phyloP scores from a whole-genome alignment of 2,113 vertebrate species.

The Salvelinus sp. region DNA sequence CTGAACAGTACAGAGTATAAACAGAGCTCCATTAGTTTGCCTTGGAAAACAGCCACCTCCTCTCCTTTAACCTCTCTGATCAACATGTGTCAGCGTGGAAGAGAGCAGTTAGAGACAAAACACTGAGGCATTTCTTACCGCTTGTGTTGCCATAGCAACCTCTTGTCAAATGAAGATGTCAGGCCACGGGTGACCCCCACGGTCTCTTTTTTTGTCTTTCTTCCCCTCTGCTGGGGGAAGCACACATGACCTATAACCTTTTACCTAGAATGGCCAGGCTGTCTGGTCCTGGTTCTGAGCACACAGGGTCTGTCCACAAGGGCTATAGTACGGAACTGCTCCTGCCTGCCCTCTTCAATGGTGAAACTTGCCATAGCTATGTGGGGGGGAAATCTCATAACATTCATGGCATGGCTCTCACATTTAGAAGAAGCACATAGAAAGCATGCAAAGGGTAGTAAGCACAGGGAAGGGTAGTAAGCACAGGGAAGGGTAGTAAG shows the following conservation, averaged over 20 bases:
- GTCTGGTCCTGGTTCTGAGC: neutral
- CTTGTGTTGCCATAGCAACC: conserved; percentile 43
- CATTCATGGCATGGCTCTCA: too few species aligned
- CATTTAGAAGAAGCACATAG: too few species aligned
- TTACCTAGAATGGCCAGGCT: conserved; percentile 9
- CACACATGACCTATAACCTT: conserved; percentile 19
- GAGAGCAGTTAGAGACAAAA: neutral
- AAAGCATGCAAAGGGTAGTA: too few species aligned
- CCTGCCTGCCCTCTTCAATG: neutral
- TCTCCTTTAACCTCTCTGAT: conserved; percentile 14
- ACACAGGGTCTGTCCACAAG: neutral
- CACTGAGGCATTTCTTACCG: conserved; percentile 20
- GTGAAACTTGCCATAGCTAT: too few species aligned
- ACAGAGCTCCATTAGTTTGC: conserved; percentile 4
- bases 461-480: too few species aligned
- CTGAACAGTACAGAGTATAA: neutral
- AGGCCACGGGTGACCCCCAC: neutral
- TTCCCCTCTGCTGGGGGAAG: conserved; percentile 1
- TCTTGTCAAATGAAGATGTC: conserved; percentile 11
- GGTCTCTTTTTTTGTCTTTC: neutral
- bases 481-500: too few species aligned
- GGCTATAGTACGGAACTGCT: neutral
- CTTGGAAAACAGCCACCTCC: conserved; percentile 12
- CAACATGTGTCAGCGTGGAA: conserved; percentile 8
- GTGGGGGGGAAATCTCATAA: too few species aligned